Conservation (phyloP, 2,888 invertebrate species). For the Gryllus longicercus region DNA sequence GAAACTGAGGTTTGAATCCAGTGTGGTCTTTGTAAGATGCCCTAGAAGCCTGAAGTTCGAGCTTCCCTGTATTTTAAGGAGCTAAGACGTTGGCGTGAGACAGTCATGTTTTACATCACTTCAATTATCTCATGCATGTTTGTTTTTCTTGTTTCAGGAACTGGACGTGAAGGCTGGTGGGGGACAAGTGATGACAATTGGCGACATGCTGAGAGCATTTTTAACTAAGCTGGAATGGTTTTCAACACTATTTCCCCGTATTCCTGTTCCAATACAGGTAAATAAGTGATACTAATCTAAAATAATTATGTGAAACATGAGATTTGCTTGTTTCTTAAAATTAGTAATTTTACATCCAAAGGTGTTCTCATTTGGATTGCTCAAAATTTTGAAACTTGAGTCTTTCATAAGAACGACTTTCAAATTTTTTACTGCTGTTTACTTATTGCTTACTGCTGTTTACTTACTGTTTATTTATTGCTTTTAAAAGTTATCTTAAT, state of each 20-base stretch:
- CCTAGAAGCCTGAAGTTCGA: not conserved
- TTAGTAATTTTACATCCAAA: too few species aligned
- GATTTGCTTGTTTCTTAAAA: too few species aligned
- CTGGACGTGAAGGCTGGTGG: conserved; percentile 98
- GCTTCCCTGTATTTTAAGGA: not conserved
- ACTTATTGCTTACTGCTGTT: too few species aligned
- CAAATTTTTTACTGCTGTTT: too few species aligned
- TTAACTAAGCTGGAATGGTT: conserved; percentile 98
- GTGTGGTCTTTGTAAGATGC: not conserved
- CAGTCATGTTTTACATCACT: too few species aligned
- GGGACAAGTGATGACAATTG: conserved; percentile 88
- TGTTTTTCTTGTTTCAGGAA: conserved; percentile 56
- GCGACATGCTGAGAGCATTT: conserved; percentile 88
- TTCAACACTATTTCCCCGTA: conserved; percentile 95
- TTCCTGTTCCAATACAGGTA: conserved; percentile 89
- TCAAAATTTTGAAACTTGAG: too few species aligned
- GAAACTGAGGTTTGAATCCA: conserved; percentile 25
- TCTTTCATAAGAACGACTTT: too few species aligned
- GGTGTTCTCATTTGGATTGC: too few species aligned
- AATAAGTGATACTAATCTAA: not conserved
- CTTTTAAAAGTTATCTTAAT: too few species aligned
- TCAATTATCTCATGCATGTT: conserved; percentile 11
- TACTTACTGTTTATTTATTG: too few species aligned
- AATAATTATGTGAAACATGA: not conserved
- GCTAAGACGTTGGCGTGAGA: not conserved